Conservation (phyloP, 2,797 vertebrate genomes). For the Peromyscus aztecus region DNA sequence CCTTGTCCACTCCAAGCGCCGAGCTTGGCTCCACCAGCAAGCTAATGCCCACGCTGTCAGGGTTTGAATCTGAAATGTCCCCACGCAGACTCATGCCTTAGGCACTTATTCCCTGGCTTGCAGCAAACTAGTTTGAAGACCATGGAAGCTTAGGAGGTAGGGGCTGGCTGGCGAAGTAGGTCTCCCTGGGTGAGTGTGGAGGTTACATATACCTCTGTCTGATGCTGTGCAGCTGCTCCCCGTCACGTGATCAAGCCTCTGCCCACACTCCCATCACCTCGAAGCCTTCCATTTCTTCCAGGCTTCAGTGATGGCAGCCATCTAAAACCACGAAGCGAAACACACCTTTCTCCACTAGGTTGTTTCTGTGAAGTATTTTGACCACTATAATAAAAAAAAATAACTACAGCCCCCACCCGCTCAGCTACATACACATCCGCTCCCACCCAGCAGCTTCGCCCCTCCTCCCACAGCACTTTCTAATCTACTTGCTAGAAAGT, state of each 20-base stretch:
- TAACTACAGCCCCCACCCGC: background rate
- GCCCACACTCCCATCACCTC: background rate
- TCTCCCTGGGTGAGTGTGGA: background rate
- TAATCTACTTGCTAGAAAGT: background rate
- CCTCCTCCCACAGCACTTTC: background rate
- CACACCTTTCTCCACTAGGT: background rate
- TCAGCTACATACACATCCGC: background rate
- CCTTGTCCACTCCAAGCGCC: background rate
- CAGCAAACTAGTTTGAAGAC: background rate
- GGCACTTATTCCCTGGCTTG: background rate
- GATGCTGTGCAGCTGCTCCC: background rate
- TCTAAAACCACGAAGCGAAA: background rate
- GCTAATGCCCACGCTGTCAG: background rate
- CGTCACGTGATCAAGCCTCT: background rate
- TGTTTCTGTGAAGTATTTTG: background rate
- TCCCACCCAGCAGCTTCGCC: too few relatives aligned
- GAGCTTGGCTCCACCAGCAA: background rate
- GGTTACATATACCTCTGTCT: too few relatives aligned
- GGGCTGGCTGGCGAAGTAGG: background rate
- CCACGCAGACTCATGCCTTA: background rate
- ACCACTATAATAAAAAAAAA: background rate
- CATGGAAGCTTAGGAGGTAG: background rate
- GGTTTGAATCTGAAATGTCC: background rate
- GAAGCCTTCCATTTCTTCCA: background rate
- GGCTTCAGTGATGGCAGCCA: too few relatives aligned